Evolutionary conservation across 2,797 vertebrate species (phyloP).

Genomic region (Crenuchus spilurus): DNA sequence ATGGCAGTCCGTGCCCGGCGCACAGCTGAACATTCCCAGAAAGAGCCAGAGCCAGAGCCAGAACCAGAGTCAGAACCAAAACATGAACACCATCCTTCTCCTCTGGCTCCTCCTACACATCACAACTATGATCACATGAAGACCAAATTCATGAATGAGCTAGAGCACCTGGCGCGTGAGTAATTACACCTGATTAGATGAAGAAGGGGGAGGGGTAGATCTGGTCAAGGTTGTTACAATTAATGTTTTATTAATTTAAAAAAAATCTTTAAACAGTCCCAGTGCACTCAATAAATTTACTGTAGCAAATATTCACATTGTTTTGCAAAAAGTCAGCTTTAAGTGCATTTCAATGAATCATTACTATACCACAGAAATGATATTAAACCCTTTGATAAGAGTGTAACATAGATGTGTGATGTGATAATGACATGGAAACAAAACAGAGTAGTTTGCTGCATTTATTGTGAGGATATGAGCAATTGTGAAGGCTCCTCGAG

Average conservation of each 20-base stretch:
- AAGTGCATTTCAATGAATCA: neutral
- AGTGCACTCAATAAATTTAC: too few relatives aligned
- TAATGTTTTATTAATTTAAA: neutral
- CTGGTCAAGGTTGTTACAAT: too few relatives aligned
- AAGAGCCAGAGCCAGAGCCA: conserved; percentile 65
- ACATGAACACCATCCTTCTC: conserved; percentile 26
- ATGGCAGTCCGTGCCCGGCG: conserved; percentile 62
- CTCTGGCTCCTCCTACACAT: conserved; percentile 53
- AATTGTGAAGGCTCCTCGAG: neutral
- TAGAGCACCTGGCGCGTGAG: conserved; percentile 79
- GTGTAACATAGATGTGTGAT: neutral
- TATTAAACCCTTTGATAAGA: neutral
- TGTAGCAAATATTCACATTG: too few relatives aligned
- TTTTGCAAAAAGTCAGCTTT: too few relatives aligned
- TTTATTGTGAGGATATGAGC: neutral
- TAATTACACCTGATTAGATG: neutral
- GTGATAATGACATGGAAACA: neutral
- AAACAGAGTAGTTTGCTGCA: too few relatives aligned
- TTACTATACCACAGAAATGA: neutral
- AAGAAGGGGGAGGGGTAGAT: too few relatives aligned
- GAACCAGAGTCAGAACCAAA: conserved; percentile 51
- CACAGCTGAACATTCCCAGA: conserved; percentile 68
- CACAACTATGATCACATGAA: conserved; percentile 84
- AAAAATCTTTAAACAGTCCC: too few relatives aligned
- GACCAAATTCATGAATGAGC: conserved; percentile 86